Conservation (phyloP, 1,140 invertebrate species). For the Contarinia nasturtii region DNA sequence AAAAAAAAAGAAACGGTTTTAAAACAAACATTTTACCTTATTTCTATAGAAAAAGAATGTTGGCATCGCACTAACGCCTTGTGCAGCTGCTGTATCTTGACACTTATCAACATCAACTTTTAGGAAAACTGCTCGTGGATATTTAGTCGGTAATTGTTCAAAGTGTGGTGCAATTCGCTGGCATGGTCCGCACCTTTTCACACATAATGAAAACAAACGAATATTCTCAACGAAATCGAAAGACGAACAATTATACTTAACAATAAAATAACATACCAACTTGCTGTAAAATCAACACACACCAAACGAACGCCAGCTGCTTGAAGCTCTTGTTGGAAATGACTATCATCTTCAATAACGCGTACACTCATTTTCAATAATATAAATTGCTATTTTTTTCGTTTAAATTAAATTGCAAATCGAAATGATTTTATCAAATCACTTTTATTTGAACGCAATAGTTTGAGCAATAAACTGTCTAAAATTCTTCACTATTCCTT, state of each 20-base stretch:
- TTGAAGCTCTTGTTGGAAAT: slow-evolving; percentile 65
- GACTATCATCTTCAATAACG: slow-evolving; percentile 39
- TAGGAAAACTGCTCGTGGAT: slow-evolving; percentile 75
- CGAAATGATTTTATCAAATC: too few relatives aligned
- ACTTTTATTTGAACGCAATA: too few relatives aligned
- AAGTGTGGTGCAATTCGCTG: slow-evolving; percentile 80
- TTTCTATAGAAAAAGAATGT: slow-evolving; percentile 95
- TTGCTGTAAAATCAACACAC: slow-evolving; percentile 84
- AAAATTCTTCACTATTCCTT: too few relatives aligned
- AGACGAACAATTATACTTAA: not conserved
- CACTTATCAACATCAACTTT: slow-evolving; percentile 90
- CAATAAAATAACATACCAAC: slow-evolving; percentile 38
- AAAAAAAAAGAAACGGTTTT: not conserved
- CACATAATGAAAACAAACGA: too few relatives aligned
- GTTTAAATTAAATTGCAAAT: too few relatives aligned
- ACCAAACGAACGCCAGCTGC: slow-evolving; percentile 73
- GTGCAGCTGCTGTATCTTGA: slow-evolving; percentile 59
- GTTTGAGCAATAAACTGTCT: too few relatives aligned
- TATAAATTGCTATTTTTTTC: not conserved
- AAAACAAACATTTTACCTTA: slow-evolving; percentile 26
- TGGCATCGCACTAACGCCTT: slow-evolving; percentile 89
- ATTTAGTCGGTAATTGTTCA: slow-evolving; percentile 66
- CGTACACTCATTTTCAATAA: slow-evolving; percentile 15
- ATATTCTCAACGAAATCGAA: not conserved
- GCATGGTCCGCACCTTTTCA: slow-evolving; percentile 80